Conservation (phyloP, 2,797 vertebrate species). For the Mus spretus region DNA sequence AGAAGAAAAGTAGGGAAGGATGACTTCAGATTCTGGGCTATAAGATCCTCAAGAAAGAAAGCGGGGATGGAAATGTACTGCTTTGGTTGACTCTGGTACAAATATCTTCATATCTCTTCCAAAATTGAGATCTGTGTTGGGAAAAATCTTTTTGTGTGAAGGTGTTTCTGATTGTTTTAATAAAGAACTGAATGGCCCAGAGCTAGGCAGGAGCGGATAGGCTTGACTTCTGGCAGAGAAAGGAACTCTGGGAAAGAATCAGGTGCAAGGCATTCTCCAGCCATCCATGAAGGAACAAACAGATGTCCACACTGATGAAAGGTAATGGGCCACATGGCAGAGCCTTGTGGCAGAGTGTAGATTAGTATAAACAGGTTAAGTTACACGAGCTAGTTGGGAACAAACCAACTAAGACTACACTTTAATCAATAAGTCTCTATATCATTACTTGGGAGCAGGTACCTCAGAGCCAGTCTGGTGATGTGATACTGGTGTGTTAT, state of each 20-base stretch:
- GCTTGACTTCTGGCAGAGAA: background rate
- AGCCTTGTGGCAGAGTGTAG: background rate
- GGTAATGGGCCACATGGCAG: background rate
- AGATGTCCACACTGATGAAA: background rate
- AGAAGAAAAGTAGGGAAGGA: background rate
- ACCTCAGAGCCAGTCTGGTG: background rate
- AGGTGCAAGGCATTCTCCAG: background rate
- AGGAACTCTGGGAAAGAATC: background rate
- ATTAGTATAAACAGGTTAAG: background rate
- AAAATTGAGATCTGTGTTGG: conserved; percentile 1
- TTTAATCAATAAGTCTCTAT: background rate
- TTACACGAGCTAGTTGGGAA: background rate
- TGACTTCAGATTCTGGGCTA: background rate
- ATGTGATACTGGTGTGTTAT: background rate
- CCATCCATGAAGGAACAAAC: background rate
- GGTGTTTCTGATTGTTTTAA: background rate
- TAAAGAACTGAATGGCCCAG: background rate
- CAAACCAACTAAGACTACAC: background rate
- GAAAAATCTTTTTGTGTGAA: background rate
- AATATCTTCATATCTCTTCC: background rate
- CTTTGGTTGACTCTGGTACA: background rate
- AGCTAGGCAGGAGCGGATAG: background rate
- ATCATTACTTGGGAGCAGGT: background rate
- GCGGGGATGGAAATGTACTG: background rate
- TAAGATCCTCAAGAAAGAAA: background rate